Evolutionary conservation across 2,113 vertebrate genomes (phyloP), one percentile per base, ranked within the genome.

Genomic region (Ammodytes marinus): DNA sequence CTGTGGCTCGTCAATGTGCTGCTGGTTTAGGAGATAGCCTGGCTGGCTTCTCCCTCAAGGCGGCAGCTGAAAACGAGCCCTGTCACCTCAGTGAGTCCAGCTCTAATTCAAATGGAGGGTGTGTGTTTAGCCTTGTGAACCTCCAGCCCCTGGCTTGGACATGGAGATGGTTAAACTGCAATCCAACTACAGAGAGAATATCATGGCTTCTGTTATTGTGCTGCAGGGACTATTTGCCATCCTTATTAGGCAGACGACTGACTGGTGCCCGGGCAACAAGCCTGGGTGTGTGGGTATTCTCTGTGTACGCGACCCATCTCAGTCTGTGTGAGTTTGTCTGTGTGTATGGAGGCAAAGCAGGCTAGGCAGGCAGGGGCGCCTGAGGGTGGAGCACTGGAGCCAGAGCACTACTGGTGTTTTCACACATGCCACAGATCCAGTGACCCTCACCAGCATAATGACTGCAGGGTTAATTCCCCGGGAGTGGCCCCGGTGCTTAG

Each of bases 391-490:
- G 69, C 69, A 68, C 58, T 80, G 78, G 78, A 84, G 87, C 86
- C 70, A 78, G 74, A 77, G 74, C 69, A 66, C 64, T 59, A 67
- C 88, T 89, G 89, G 84, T 91, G 91, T 89, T 93, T 92, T 87
- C 89, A 91, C 93, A 89, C 91, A 91, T 93, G 87, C 89, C 92
- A 77, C 89, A 82, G 77, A 89, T 71, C 59, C 86, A 85, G 77
- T 93, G 91, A 94, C 90, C 93, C 92, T 85, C 58, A 88, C 86
- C 65, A 71, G 82, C 86, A 79, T 91, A 93, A 93, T 91, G 93
- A 92, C 84, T 86, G 65, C 3, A 17, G 84, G 92, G 91, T 93
- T 93, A 93, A 93, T 92, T 93, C 90, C 86, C 86, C 3, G 55
- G 87, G 91, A 89, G 89, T 82, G 74, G 78, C 73, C 27, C 71